Evolutionary conservation across 1,140 invertebrate genomes (phyloP).

Genomic region (Brachionus calyciflorus): DNA sequence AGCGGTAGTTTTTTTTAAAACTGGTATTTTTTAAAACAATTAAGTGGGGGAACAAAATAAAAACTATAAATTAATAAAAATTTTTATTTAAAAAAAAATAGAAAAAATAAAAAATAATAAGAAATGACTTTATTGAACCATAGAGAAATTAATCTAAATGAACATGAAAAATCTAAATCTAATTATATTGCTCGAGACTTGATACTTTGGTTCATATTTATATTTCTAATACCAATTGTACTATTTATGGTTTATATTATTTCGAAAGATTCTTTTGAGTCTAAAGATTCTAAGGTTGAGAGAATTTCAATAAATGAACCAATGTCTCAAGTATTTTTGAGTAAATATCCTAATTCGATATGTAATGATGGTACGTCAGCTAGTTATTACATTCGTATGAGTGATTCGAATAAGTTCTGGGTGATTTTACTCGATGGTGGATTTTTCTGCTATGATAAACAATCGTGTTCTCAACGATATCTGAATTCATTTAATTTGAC

Average conservation of each 20-base stretch:
- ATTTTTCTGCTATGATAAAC: constrained; percentile 22
- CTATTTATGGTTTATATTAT: constrained; percentile 5
- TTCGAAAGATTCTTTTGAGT: background rate
- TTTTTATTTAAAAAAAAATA: too few species aligned
- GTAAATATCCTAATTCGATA: background rate
- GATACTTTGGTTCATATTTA: constrained; percentile 29
- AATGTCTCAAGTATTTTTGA: background rate
- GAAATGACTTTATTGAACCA: too few species aligned
- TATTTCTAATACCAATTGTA: constrained; percentile 20
- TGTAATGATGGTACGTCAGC: constrained; percentile 32
- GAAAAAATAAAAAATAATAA: too few species aligned
- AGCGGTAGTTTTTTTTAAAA: too few species aligned
- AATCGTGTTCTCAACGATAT: background rate
- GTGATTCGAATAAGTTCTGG: background rate
- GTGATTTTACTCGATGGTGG: constrained; percentile 8
- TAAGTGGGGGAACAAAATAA: too few species aligned
- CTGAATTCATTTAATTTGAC: constrained; percentile 30
- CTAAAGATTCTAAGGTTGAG: background rate
- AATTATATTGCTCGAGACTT: constrained; percentile 40
- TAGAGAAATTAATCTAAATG: background rate
- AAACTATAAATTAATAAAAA: too few species aligned
- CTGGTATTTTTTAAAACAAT: too few species aligned
- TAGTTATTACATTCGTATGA: constrained; percentile 5
- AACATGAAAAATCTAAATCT: background rate
- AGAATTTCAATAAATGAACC: background rate